Conservation (phyloP, 2,797 vertebrate genomes). For the Anisognathus igniventris region DNA sequence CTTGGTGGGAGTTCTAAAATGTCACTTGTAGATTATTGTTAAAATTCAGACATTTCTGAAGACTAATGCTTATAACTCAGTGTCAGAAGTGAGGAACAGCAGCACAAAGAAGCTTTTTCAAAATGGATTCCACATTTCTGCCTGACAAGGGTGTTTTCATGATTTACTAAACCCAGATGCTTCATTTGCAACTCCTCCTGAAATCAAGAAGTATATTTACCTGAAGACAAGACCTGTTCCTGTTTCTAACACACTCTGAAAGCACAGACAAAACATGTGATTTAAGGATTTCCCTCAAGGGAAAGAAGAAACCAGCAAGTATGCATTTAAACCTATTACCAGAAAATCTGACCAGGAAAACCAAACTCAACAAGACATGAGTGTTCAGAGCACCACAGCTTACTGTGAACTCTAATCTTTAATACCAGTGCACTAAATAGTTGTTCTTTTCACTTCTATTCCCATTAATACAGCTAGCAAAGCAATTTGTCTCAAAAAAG, state of each 20-base stretch:
- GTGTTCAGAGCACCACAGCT: neutral
- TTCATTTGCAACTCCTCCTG: neutral
- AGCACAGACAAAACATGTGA: neutral
- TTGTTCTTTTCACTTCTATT: neutral
- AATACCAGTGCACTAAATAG: neutral
- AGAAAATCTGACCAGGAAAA: neutral
- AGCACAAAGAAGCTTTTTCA: neutral
- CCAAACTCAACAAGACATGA: neutral
- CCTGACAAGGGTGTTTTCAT: neutral
- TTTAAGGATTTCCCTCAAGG: neutral
- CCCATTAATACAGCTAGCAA: neutral
- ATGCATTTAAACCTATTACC: neutral
- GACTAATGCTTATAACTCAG: neutral
- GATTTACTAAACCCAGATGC: neutral
- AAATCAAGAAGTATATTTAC: neutral
- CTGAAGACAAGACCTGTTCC: neutral
- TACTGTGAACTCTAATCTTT: neutral
- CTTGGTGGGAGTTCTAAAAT: slow-evolving; percentile 61
- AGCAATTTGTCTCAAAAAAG: neutral
- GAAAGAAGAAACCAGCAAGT: neutral
- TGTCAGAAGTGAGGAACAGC: slow-evolving; percentile 36
- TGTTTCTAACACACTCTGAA: neutral
- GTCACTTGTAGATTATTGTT: neutral
- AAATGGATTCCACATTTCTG: neutral
- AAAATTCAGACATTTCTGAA: slow-evolving; percentile 22